Evolutionary conservation across 64 coral and sea anemone species (phyloP).

Genomic region (Porites lutea): DNA sequence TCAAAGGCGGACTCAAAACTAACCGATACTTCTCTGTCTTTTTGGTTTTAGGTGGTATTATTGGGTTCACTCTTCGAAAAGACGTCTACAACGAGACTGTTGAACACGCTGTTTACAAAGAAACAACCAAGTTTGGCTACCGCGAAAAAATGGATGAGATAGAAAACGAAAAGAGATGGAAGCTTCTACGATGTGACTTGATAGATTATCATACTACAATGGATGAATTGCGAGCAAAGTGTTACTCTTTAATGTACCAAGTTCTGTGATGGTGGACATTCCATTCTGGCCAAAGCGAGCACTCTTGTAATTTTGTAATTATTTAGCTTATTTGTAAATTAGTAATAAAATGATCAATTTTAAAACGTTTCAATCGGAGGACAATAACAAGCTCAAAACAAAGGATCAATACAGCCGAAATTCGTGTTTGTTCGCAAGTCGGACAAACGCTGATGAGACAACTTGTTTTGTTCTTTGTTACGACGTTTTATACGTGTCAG

Average conservation of each 20-base stretch:
- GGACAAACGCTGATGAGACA: no score
- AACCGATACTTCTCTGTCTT: background rate
- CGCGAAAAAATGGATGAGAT: constrained; percentile 19
- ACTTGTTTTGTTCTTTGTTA: no score
- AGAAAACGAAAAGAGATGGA: constrained; percentile 28
- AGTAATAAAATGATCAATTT: no score
- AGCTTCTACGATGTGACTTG: background rate
- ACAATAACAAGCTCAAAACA: no score
- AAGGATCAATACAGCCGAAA: no score
- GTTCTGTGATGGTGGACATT: background rate
- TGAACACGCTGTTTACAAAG: background rate
- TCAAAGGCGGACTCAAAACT: no score
- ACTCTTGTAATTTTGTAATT: no score
- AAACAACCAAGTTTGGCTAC: constrained; percentile 21
- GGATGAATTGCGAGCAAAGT: constrained; percentile 10
- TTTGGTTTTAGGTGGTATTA: constrained; percentile 18
- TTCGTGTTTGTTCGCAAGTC: no score
- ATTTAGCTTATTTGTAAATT: no score
- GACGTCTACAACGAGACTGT: background rate
- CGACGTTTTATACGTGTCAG: no score
- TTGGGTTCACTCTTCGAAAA: constrained; percentile 33
- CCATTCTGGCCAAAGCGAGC: no score
- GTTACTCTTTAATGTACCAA: constrained; percentile 36
- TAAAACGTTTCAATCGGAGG: no score
- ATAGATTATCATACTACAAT: background rate